A percentile compares a stretch with the other conserved stretches of the same genome.
These are phyloP conservation scores for Cheilosia variabilis DNA, from an alignment of 2,888 invertebrate species.

Conservation along the genomic window DNA sequence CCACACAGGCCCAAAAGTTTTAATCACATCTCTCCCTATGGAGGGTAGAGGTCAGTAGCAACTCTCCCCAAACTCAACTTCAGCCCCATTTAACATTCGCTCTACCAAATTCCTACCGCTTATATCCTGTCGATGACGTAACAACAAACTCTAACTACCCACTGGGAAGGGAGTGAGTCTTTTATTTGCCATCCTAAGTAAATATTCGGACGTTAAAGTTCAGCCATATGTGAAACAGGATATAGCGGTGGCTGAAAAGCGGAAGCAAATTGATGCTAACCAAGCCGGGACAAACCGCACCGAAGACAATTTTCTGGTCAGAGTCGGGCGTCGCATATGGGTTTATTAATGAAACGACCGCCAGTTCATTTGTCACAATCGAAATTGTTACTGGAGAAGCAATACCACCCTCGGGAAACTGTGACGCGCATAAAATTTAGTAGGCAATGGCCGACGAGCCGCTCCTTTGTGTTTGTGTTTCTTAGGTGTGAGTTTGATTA, in stretches of 20 bases:
- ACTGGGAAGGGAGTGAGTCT: background rate
- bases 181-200: conserved; percentile 64
- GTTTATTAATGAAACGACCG: conserved; percentile 52
- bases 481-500: conserved; percentile 16
- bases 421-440: conserved; percentile 10
- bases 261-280: conserved; percentile 61
- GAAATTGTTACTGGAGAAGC: conserved; percentile 8
- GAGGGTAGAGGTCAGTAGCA: background rate
- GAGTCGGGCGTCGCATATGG: conserved; percentile 19
- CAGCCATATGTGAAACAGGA: conserved; percentile 66
- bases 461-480: background rate
- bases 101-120: conserved; percentile 51
- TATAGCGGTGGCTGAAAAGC: conserved; percentile 47
- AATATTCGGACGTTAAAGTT: conserved; percentile 69
- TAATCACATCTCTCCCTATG: conserved; percentile 65
- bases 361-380: conserved; percentile 52
- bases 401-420: background rate
- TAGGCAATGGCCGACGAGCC: background rate
- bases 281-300: background rate
- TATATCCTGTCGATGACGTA: conserved; percentile 71
- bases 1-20: conserved; percentile 57
- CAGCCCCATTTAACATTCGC: conserved; percentile 69
- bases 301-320: conserved; percentile 51
- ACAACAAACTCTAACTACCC: conserved; percentile 39
- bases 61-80: conserved; percentile 48